A percentile compares a stretch with the other conserved stretches of the same genome.
Evolutionary conservation across 2,113 vertebrate species (phyloP).

Genomic region (Xenus cinereus): DNA sequence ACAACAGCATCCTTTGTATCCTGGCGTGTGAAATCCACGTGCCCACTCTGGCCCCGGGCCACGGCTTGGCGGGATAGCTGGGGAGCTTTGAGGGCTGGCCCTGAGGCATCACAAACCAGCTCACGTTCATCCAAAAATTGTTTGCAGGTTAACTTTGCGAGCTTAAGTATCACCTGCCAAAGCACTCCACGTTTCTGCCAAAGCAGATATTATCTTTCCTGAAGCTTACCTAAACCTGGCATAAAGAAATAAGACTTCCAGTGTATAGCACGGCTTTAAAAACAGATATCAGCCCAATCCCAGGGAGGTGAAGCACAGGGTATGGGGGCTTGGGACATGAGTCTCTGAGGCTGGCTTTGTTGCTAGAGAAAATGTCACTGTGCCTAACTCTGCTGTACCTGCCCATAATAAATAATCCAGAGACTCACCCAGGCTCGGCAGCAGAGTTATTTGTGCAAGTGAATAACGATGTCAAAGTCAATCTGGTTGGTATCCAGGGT

Average conservation of each 20-base stretch:
- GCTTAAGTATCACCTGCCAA: background rate
- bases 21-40: accelerated
- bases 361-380: background rate
- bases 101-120: background rate
- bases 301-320: background rate
- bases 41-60: accelerated
- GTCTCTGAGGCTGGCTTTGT: background rate
- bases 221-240: background rate
- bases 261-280: background rate
- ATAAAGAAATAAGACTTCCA: background rate
- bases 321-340: accelerated
- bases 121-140: background rate
- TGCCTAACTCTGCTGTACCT: background rate
- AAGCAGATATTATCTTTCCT: background rate
- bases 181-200: background rate
- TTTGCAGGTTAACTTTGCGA: background rate
- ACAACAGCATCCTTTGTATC: background rate
- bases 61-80: background rate
- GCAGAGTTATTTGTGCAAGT: too few relatives aligned
- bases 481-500: background rate
- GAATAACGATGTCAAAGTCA: background rate
- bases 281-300: background rate
- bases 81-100: accelerated
- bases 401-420: background rate
- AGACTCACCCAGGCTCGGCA: background rate